Percentiles rank a stretch among this genome's conserved stretches.
These are phyloP conservation scores for Ylistrum balloti DNA, from an alignment of 1,140 invertebrate species.

Conservation along the genomic window DNA sequence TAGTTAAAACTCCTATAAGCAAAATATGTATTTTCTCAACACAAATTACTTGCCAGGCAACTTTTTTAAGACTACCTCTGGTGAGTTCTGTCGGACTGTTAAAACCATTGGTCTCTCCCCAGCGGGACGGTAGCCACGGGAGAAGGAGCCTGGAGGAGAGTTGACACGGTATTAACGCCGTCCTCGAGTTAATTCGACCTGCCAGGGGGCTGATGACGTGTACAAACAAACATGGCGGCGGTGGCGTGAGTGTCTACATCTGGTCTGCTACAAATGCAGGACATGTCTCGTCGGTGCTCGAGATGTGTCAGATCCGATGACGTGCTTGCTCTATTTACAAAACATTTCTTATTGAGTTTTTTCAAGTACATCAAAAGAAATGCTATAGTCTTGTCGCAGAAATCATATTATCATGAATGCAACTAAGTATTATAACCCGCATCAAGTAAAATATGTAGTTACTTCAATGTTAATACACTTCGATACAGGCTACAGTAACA, in stretches of 20 bases:
- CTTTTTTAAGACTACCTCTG: not conserved
- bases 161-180: not conserved
- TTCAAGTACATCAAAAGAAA: too few species aligned
- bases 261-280: not conserved
- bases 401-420: too few species aligned
- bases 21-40: constrained; percentile 14
- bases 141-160: not conserved
- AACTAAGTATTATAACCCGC: too few species aligned
- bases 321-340: not conserved
- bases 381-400: too few species aligned
- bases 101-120: not conserved
- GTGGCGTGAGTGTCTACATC: not conserved
- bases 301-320: not conserved
- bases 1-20: not conserved
- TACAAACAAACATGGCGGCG: constrained; percentile 10
- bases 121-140: not conserved
- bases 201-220: not conserved
- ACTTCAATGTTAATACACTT: too few species aligned
- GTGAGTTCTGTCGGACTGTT: not conserved
- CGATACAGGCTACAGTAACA: too few species aligned
- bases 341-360: not conserved
- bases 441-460: too few species aligned
- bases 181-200: constrained; percentile 16
- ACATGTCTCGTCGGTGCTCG: not conserved
- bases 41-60: not conserved